A percentile compares a stretch with the other conserved stretches of the same genome.
Conservation (phyloP, 2,113 vertebrate genomes). For the Malurus alboscapulatus region DNA sequence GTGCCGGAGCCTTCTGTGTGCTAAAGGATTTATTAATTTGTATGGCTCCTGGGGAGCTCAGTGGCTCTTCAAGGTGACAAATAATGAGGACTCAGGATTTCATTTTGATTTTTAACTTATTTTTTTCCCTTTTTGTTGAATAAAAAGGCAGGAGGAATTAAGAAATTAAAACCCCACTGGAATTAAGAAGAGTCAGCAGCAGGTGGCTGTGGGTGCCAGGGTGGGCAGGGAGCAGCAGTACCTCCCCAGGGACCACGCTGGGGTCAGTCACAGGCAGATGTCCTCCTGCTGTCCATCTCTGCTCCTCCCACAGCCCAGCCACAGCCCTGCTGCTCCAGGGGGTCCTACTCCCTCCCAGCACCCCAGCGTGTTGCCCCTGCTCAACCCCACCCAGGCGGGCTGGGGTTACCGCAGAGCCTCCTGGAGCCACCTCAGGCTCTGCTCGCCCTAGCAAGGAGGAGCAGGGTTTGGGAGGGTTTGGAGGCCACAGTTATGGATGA, state of each 20-base stretch:
- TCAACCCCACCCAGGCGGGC: fast-evolving
- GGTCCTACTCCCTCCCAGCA: not conserved
- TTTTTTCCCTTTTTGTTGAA: not conserved
- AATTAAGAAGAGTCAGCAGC: not conserved
- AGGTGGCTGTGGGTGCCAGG: not conserved
- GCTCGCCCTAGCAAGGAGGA: not conserved
- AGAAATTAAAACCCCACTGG: fast-evolving
- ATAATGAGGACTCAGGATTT: not conserved
- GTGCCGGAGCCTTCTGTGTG: not conserved
- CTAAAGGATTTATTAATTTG: not conserved
- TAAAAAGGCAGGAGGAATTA: not conserved
- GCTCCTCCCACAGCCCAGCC: not conserved
- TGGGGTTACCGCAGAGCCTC: not conserved
- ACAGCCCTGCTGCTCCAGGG: not conserved
- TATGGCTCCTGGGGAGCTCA: not conserved
- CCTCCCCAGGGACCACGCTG: not conserved
- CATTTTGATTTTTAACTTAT: not conserved
- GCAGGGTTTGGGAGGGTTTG: not conserved
- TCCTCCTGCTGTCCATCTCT: not conserved
- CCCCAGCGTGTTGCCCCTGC: fast-evolving
- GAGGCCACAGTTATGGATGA: too few species aligned
- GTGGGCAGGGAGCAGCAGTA: not conserved
- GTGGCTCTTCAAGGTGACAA: not conserved
- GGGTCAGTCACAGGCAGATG: not conserved
- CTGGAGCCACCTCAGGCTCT: not conserved